Evolutionary conservation across 2,113 vertebrate species (phyloP), one percentile per base, ranked within the genome.

Genomic region (Petrocephalus microphthalmus): DNA sequence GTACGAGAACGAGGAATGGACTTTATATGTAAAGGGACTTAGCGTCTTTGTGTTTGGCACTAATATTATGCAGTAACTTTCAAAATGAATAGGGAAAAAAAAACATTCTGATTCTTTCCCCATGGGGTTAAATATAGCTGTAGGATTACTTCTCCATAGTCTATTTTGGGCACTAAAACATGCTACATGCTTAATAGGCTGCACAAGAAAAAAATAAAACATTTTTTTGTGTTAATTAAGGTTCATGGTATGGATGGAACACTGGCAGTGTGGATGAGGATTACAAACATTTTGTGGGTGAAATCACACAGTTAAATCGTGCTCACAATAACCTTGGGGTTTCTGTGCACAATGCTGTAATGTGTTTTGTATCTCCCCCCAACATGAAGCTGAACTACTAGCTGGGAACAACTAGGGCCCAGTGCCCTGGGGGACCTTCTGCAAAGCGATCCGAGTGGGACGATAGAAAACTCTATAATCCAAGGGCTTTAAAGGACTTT

Each of bases 51-150:
- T 87, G 54, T 10, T 78, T 78, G 49, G 42, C 57, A 57, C 84
- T 85, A 86, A 87, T 90, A 83, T 89, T 87, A 89, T 87, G 87
- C 25, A 74, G 33, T 42, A 49, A 29, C 85, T 89, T 90, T 90
- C 85, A 74, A 82, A 84, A 89, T 88, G 64, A 84, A 89, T 81
- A 45, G 19, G 81, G 84, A 54, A 86, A 89, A 87, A 54, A 86
- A 89, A 88, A 82, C 81, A 51, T 81, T 88, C 84, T 90, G 84
- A 67, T 85, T 87, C 60, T 57, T 67, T 83, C 84, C 91, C 89
- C 89, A 88, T 90, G 88, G 89, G 86, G 90, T 90, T 89, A 92
- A 91, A 91, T 57, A 84, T 83, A 89, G 83, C 88, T 89, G 87
- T 88, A 90, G 89, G 90, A 91, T 90, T 86, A 90, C 89, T 90